Percentiles rank a stretch among this genome's conserved stretches.
Evolutionary conservation across 2,797 vertebrate species (phyloP).

Genomic region (Lithobates pipiens): DNA sequence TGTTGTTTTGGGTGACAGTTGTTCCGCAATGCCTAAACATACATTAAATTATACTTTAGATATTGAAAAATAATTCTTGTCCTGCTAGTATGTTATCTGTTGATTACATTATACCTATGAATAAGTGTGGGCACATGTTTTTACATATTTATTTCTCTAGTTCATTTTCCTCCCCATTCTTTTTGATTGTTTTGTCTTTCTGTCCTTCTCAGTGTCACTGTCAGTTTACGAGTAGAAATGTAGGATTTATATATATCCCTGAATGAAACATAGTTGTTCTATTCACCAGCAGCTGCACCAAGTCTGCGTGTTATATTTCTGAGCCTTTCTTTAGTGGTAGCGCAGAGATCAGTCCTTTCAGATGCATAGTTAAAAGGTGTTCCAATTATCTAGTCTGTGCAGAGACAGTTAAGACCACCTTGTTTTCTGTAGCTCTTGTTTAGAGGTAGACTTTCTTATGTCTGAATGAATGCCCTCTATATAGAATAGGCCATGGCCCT

Average conservation of each 20-base stretch:
- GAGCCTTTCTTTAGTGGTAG: conserved; percentile 52
- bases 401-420: conserved; percentile 40
- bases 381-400: conserved; percentile 53
- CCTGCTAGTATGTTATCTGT: neutral
- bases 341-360: conserved; percentile 44
- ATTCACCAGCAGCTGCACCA: conserved; percentile 46
- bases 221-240: conserved; percentile 67
- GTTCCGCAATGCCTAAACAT: too few species aligned
- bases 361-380: conserved; percentile 49
- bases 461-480: conserved; percentile 32
- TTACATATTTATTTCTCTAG: neutral
- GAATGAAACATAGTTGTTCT: conserved; percentile 47
- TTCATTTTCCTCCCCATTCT: neutral
- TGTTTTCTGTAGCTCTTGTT: conserved; percentile 47
- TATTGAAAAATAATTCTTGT: neutral
- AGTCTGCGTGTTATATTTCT: conserved; percentile 16
- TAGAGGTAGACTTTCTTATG: conserved; percentile 22
- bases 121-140: neutral
- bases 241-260: conserved; percentile 56
- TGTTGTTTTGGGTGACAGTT: too few species aligned
- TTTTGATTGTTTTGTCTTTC: conserved; percentile 9
- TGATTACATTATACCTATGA: neutral
- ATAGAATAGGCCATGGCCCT: conserved; percentile 18
- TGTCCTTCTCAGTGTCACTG: neutral
- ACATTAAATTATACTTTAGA: too few species aligned